These are phyloP conservation scores for Palythoa heliodiscus DNA, from an alignment of 92 coral and sea anemone genomes.

Conservation along the genomic window DNA sequence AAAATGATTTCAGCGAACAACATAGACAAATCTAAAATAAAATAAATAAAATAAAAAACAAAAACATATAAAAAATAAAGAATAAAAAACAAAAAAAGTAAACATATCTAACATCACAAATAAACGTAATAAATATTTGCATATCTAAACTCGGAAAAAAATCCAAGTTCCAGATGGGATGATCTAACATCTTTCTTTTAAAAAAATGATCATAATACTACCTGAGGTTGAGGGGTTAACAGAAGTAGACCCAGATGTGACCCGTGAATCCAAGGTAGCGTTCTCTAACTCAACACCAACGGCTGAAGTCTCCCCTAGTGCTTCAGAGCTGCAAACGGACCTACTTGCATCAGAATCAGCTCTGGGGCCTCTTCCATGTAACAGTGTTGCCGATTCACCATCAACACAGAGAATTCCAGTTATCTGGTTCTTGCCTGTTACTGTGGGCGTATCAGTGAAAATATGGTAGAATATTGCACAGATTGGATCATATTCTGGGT, in stretches of 20 bases:
- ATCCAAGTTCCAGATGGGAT: too few relatives aligned
- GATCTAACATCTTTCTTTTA: background rate
- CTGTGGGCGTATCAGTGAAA: conserved; percentile 78
- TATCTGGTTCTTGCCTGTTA: conserved; percentile 52
- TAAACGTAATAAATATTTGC: too few relatives aligned
- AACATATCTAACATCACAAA: too few relatives aligned
- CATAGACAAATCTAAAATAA: too few relatives aligned
- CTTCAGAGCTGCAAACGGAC: conserved; percentile 25
- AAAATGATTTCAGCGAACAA: too few relatives aligned
- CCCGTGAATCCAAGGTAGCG: background rate
- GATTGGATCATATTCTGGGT: conserved; percentile 95
- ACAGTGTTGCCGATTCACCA: conserved; percentile 63
- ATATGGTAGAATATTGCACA: conserved; percentile 90
- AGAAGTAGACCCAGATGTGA: background rate
- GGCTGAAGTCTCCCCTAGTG: background rate
- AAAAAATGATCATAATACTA: background rate
- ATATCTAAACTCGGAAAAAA: too few relatives aligned
- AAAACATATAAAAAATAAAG: too few relatives aligned
- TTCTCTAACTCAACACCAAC: background rate
- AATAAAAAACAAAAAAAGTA: too few relatives aligned
- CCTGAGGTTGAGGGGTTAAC: conserved; percentile 5
- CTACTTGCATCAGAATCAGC: conserved; percentile 16
- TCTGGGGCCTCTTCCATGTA: background rate
- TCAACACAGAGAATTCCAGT: conserved; percentile 90
- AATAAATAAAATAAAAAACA: too few relatives aligned